A percentile compares a stretch with the other conserved stretches of the same genome.
Conservation (phyloP, 2,113 vertebrate species). For the Clarias magur region DNA sequence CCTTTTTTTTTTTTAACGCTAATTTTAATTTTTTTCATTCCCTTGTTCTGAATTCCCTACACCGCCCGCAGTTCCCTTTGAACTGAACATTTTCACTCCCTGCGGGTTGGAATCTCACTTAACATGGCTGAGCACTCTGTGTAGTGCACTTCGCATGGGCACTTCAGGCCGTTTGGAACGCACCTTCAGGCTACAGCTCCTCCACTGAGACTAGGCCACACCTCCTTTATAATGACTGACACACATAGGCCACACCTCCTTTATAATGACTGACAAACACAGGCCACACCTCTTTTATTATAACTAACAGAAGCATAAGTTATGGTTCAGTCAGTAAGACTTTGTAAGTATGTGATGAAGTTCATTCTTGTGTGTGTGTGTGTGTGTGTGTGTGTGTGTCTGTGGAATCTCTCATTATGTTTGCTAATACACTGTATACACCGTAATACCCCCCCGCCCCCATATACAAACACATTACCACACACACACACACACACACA, state of each 20-base stretch:
- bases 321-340: background rate
- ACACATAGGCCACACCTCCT: background rate
- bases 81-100: too few relatives aligned
- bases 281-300: background rate
- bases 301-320: background rate
- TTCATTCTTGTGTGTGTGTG: background rate
- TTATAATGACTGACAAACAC: background rate
- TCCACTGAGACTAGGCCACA: background rate
- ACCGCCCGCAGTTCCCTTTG: too few relatives aligned
- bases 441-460: background rate
- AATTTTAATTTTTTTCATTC: too few relatives aligned
- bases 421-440: slow-evolving; percentile 34
- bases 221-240: too few relatives aligned
- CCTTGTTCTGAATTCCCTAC: too few relatives aligned
- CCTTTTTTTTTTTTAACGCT: too few relatives aligned
- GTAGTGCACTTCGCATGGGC: too few relatives aligned
- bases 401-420: slow-evolving; percentile 48
- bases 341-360: background rate
- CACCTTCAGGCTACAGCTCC: background rate
- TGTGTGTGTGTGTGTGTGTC: slow-evolving; percentile 29
- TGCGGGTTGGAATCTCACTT: too few relatives aligned
- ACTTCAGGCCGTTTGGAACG: too few relatives aligned
- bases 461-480: slow-evolving; percentile 14
- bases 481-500: slow-evolving; percentile 34
- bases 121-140: too few relatives aligned